Base-by-base conservation (phyloP, 2,113 vertebrate species). In the Solea senegalensis region DNA sequence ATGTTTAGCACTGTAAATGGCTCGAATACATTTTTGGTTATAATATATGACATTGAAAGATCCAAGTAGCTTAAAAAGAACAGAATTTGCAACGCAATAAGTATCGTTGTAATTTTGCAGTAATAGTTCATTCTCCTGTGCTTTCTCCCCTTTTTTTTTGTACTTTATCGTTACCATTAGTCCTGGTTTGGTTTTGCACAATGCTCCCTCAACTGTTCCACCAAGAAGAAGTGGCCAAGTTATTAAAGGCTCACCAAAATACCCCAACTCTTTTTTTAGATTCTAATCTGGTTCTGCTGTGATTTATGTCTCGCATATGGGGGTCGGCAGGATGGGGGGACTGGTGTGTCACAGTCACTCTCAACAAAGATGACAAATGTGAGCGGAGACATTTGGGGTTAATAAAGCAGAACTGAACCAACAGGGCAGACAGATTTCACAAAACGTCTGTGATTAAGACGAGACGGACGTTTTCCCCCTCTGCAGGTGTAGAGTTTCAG, bases 231-330 rank as follows among this genome's bases (percentile, higher is more conserved):
- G 76, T 81, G 64, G 62, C 82, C 65, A 78, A 82, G 70, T 79
- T 89, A 82, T 81, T 77, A 74, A 76, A 75, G 64, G 49, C 74
- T 72, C 65, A 63, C 84, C 59, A 77, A 90, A 92, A 88, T 91
- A 86, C 68, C 82, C 84, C 58, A 21, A 49, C 83, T 85, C 87
- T 83, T 85, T 85, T 90, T 91, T 91, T 87, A 81, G 85, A 86
- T 88, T 89, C 90, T 89, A 90, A 91, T 89, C 89, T 81, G 71
- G 90, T 82, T 85, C 85, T 21, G 16, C 86, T 41, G 65, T 90
- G 89, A 92, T 91, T 91, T 90, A 90, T 91, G 87, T 76, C 88
- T 80, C 51, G 57, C 78, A 82, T 90, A 83, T 87, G 81, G 85
- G 65, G 14, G 26, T 1, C 44, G 44, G 8, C 45, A 48, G 45